Evolutionary conservation across 2,888 invertebrate species (phyloP), one percentile per base, ranked within the genome.

Genomic region (Drosophila aldrichi): DNA sequence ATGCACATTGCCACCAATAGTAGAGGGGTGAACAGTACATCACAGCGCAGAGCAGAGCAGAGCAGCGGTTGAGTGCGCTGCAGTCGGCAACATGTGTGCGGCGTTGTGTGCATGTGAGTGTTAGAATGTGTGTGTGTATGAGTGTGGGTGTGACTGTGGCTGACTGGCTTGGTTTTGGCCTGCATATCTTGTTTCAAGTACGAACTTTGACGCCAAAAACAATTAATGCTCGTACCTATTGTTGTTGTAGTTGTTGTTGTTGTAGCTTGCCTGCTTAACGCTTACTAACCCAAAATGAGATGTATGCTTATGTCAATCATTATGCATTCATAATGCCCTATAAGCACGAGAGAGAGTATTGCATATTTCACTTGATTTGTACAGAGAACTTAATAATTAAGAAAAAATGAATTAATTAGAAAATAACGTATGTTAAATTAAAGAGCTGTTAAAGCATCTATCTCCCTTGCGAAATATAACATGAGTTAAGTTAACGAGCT

Each of bases 131-230:
- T 38, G n/a, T 38, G 8, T 38, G 8, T 62, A 18, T 22, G 12
- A 22, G 18, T 54, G 9, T 58, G 41, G 32, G 16, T 68, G 54
- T 41, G 38, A 62, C 20, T 18, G 40, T 43, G 38, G 60, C 32
- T 43, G 52, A 49, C 46, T 44, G 57, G 16, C 48, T 63, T 52
- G 56, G 78, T 72, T 72, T 66, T 76, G 77, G 72, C 87, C 87
- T 83, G 87, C 89, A 87, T 83, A 80, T 83, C 87, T 81, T 68
- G 70, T 87, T 87, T 89, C 89, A 89, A 84, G 89, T 89, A 89
- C 78, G 89, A 78, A 83, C 84, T 83, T 87, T 84, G 89, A 87
- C 84, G 73, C 84, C 78, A 62, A 48, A 66, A 67, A 73, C 58
- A 71, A 58, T 68, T 74, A 49, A 49, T 49, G 48, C 29, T 49